These are phyloP conservation scores for Belonocnema kinseyi DNA, from an alignment of 1,140 invertebrate genomes.

Conservation along the genomic window DNA sequence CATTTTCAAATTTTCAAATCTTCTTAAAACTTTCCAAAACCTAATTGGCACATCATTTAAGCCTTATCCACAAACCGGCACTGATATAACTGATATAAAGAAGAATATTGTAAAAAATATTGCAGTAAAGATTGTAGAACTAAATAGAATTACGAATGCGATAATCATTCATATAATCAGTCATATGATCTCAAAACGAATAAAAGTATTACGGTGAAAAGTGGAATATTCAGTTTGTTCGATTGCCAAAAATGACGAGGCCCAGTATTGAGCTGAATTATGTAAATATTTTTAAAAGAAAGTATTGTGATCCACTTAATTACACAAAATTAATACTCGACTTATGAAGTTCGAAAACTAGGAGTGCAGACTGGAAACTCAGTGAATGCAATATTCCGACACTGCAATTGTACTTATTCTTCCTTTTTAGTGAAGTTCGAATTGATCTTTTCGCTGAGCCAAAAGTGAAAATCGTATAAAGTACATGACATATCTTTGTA, in stretches of 20 bases:
- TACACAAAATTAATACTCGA: not conserved
- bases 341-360: not conserved
- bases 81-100: not conserved
- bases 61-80: too few relatives aligned
- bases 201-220: not conserved
- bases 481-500: slow-evolving; percentile 36
- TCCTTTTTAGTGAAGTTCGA: not conserved
- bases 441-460: not conserved
- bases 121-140: not conserved
- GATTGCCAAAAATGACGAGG: slow-evolving; percentile 29
- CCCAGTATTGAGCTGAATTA: not conserved
- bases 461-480: slow-evolving; percentile 11
- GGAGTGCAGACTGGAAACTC: too few relatives aligned
- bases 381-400: not conserved
- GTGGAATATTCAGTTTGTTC: slow-evolving; percentile 24
- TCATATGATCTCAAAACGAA: slow-evolving; percentile 12
- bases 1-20: too few relatives aligned
- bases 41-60: too few relatives aligned
- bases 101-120: not conserved
- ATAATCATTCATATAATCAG: not conserved
- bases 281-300: slow-evolving; percentile 23
- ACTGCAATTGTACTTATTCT: not conserved
- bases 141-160: not conserved
- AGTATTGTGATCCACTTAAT: slow-evolving; percentile 19
- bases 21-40: too few relatives aligned